A percentile compares a stretch with the other conserved stretches of the same genome.
Evolutionary conservation across 2,888 invertebrate genomes (phyloP).

Genomic region (Parapristionchus giblindavisi): DNA sequence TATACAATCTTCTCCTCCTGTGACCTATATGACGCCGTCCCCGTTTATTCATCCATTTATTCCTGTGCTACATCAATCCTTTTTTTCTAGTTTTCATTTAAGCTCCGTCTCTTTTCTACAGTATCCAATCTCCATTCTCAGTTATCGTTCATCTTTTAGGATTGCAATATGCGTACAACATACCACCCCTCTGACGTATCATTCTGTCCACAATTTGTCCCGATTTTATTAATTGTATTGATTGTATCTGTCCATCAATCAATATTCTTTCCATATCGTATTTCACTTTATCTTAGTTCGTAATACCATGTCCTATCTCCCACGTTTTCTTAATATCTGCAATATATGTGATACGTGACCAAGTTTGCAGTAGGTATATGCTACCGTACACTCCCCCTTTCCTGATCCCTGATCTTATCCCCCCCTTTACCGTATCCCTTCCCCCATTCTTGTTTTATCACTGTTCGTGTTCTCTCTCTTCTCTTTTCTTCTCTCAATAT

Average conservation of each 20-base stretch:
- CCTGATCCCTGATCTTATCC: no score
- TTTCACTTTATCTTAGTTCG: constrained; percentile 28
- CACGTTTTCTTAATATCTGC: constrained; percentile 23
- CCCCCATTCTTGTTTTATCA: no score
- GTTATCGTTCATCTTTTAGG: background rate
- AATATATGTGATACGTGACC: no score
- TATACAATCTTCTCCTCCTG: constrained; percentile 28
- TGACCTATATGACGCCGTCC: constrained; percentile 15
- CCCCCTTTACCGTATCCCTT: no score
- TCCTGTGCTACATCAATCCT: background rate
- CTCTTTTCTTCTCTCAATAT: no score
- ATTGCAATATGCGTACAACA: background rate
- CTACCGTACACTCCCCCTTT: no score
- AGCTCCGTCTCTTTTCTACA: background rate
- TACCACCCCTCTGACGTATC: background rate
- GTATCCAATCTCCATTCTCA: background rate
- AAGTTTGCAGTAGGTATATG: no score
- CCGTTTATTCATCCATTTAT: background rate
- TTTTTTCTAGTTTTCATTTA: background rate
- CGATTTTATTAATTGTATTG: constrained; percentile 4
- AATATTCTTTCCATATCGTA: background rate
- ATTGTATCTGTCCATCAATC: background rate
- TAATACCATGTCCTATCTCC: constrained; percentile 23
- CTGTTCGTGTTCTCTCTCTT: no score
- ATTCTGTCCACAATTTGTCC: background rate